Evolutionary conservation across 2,113 vertebrate genomes (phyloP).

Genomic region (Thermophis baileyi): DNA sequence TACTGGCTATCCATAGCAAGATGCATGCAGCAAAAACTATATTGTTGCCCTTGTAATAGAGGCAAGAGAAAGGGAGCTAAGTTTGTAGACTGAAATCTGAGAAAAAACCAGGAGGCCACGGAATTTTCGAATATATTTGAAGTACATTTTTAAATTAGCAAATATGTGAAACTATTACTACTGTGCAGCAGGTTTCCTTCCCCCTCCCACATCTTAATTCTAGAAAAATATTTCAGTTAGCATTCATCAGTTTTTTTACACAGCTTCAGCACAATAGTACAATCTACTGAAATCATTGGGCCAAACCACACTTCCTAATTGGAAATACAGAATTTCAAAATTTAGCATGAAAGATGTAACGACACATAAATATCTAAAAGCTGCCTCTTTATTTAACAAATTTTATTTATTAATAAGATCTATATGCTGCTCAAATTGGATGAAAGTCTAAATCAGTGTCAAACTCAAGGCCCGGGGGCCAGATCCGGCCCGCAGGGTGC

Average conservation of each 20-base stretch:
- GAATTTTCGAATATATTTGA: not conserved
- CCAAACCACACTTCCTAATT: not conserved
- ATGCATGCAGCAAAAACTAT: not conserved
- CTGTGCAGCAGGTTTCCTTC: not conserved
- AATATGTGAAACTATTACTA: not conserved
- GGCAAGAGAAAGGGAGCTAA: not conserved
- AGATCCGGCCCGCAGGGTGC: no score
- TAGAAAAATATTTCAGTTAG: not conserved
- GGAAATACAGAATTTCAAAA: not conserved
- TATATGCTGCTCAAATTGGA: not conserved
- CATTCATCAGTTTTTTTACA: not conserved
- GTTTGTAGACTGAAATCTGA: not conserved
- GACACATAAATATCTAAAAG: not conserved
- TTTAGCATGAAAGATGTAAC: not conserved
- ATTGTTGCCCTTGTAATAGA: not conserved
- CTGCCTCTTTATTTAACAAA: not conserved
- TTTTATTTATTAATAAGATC: not conserved
- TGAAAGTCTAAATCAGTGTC: not conserved
- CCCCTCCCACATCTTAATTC: not conserved
- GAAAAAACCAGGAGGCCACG: not conserved
- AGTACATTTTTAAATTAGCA: not conserved
- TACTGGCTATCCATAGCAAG: conserved; percentile 10
- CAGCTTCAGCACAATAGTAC: not conserved
- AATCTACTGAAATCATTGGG: not conserved
- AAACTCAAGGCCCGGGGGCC: no score